phyloP scores from a whole-genome alignment of 2,888 invertebrate genomes.

The Phasia obesa region DNA sequence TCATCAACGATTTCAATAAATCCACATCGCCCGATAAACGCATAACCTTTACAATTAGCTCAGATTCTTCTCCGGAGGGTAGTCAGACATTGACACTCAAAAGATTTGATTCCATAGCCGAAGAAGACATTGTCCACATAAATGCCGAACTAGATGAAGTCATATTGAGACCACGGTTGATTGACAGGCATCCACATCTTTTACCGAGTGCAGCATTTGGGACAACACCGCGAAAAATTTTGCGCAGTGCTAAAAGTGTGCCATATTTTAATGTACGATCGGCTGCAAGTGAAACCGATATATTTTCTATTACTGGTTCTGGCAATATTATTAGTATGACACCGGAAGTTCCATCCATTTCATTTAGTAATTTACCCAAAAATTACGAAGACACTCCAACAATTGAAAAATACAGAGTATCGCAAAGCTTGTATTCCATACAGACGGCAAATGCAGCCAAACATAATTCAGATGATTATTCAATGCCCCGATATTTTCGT shows the following conservation, averaged over 20 bases:
- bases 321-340: constrained; percentile 82
- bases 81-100: constrained; percentile 77
- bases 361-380: constrained; percentile 81
- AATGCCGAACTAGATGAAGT: constrained; percentile 76
- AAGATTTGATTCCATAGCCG: constrained; percentile 79
- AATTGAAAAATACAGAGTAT: constrained; percentile 82
- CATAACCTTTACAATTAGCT: constrained; percentile 79
- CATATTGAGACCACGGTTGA: constrained; percentile 78
- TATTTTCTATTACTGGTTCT: constrained; percentile 81
- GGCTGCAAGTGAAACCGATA: constrained; percentile 81
- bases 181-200: constrained; percentile 79
- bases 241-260: constrained; percentile 81
- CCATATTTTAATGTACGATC: constrained; percentile 80
- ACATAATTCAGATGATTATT: constrained; percentile 84
- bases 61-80: constrained; percentile 79
- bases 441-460: constrained; percentile 83
- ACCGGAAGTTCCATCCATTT: constrained; percentile 83
- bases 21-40: constrained; percentile 75
- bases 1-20: constrained; percentile 7
- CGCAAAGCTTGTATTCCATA: constrained; percentile 82
- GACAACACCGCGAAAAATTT: constrained; percentile 74
- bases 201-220: constrained; percentile 60
- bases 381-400: constrained; percentile 82
- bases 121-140: constrained; percentile 76
- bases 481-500: constrained; percentile 86